Evolutionary conservation across 2,113 vertebrate species (phyloP), one percentile per base, ranked within the genome.

Genomic region (Poecilia latipinna): DNA sequence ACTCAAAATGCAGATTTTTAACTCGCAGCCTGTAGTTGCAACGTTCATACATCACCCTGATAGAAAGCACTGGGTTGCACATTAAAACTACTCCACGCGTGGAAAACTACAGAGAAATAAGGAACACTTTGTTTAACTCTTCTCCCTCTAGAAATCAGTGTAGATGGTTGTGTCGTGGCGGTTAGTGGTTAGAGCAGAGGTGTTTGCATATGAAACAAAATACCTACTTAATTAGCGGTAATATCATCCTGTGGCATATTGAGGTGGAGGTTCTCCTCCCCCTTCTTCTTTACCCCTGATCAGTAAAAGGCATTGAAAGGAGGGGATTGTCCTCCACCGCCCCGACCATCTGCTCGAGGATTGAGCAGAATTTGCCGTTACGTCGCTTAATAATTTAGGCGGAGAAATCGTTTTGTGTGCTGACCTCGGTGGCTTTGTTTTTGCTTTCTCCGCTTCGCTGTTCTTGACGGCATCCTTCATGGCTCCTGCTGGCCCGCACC

Each of bases 211-310:
- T 89, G 81, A 90, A 93, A 93, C 90, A 89, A 93, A 91, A 83
- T 83, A 73, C 78, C 70, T 85, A 78, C 57, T 87, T 92, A 93
- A 94, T 94, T 93, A 91, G 86, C 87, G 86, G 90, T 92, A 93
- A 93, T 90, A 82, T 86, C 90, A 88, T 91, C 91, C 85, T 82
- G 80, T 83, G 85, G 78, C 90, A 87, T 90, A 79, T 78, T 17
- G 89, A 88, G 86, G 88, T 91, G 78, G 88, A 91, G 91, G 88
- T 91, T n/a, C 51, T 1, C 24, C 8, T 2, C 51, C 24, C 48
- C 24, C 24, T 19, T 48, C 91, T 74, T 86, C 90, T 84, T 83
- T 92, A 85, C 90, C 90, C 68, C 7, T 15, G 57, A 68, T 87
- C 35, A 78, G 86, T 89, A 75, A 78, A 72, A 82, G 77, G 76